Evolutionary conservation across 2,888 invertebrate genomes (phyloP), one percentile per base, ranked within the genome.

Genomic region (Caenorhabditis sp.): DNA sequence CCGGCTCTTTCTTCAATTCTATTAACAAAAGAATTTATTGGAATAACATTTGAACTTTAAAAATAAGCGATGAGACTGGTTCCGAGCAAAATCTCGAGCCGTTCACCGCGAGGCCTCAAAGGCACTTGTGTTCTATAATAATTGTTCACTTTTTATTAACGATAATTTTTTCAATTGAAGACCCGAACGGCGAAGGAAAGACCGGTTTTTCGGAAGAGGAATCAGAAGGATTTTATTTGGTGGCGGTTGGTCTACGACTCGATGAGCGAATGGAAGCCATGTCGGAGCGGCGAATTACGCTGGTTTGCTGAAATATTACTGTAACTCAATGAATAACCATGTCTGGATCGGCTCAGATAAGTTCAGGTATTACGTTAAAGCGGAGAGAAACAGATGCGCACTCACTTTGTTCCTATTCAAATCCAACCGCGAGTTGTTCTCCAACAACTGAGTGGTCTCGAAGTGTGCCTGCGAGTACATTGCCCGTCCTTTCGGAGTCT

Each of bases 381-480:
- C 9, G 32, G 9, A 32, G 9, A 32, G 7, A 41, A 7, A 15
- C 13, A 9, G 20, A 7, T n/a, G n/a, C n/a, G n/a, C n/a, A 48
- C 30, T 62, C 15, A 71, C 71, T 50, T 68, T 75, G 8, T 37
- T 62, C 20, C 68, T 26, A 22, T 35, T 61, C 30, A 74, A 15
- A 17, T 72, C 72, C 15, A 72, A 35, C 46, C 59, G 41, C 5
- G 74, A 74, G 26, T 62, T 76, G 9, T n/a, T n/a, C n/a, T 78
- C 78, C 1, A 78, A 8, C 6, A 78, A 43, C 30, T 78, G 78
- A 7, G 78, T 78, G 0, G 78, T 74, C 30, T 78, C 78, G 58
- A 73, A 78, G 39, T 72, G 78, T 4, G 68, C 73, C 37, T 78
- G 78, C 0, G 78, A 78, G 35, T 63, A 71, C 26, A 68, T 46